These are phyloP conservation scores for Varroa destructor DNA, from an alignment of 1,140 invertebrate genomes.

Conservation along the genomic window DNA sequence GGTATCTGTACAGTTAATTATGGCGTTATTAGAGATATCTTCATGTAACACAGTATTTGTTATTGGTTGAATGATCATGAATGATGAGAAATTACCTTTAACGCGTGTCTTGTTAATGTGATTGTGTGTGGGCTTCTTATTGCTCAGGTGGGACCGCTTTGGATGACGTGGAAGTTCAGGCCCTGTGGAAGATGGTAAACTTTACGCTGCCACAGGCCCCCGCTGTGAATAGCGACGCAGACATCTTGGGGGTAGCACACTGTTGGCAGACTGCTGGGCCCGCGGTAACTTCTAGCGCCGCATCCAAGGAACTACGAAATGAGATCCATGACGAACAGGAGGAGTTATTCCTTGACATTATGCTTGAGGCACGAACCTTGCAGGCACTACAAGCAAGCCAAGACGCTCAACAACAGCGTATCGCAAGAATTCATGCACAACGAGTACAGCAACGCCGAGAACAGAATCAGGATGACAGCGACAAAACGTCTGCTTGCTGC, in stretches of 20 bases:
- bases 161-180: background rate
- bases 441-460: too few relatives aligned
- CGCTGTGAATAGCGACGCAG: constrained; percentile 12
- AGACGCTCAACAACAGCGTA: constrained; percentile 2
- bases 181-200: constrained; percentile 17
- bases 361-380: background rate
- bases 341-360: constrained; percentile 10
- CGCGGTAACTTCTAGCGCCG: constrained; percentile 4
- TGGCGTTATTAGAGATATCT: too few relatives aligned
- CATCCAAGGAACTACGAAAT: background rate
- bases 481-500: too few relatives aligned
- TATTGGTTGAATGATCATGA: too few relatives aligned
- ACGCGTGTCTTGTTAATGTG: too few relatives aligned
- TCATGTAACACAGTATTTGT: too few relatives aligned
- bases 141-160: too few relatives aligned
- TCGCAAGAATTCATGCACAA: too few relatives aligned
- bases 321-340: constrained; percentile 16
- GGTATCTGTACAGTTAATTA: too few relatives aligned
- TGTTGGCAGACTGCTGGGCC: background rate
- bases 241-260: constrained; percentile 1
- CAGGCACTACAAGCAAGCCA: background rate
- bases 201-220: constrained; percentile 2
- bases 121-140: too few relatives aligned
- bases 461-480: too few relatives aligned
- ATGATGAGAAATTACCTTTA: too few relatives aligned